phyloP scores from a whole-genome alignment of 1,140 invertebrate species.

The Sitodiplosis mosellana region DNA sequence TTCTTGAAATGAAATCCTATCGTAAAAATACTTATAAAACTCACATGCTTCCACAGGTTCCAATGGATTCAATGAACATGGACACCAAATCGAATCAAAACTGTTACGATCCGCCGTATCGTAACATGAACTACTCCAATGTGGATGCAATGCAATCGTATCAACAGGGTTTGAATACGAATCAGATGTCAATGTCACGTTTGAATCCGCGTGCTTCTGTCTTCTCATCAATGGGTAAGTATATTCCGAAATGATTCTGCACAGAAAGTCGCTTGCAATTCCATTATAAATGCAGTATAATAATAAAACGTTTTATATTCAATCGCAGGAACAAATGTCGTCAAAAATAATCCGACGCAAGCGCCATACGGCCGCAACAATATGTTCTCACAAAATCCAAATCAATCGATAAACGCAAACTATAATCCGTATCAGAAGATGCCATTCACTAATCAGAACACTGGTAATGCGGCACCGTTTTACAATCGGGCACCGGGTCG shows the following conservation, averaged over 20 bases:
- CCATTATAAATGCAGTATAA: too few species aligned
- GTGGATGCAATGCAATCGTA: not conserved
- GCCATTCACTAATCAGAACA: not conserved
- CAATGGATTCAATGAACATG: not conserved
- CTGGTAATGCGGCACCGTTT: not conserved
- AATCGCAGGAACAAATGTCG: slow-evolving; percentile 7
- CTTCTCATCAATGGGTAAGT: slow-evolving; percentile 28
- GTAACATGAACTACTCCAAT: too few species aligned
- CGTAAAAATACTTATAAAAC: slow-evolving; percentile 9
- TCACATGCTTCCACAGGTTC: slow-evolving; percentile 13
- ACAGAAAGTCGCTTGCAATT: too few species aligned
- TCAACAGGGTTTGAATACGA: slow-evolving; percentile 13
- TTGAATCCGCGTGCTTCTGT: slow-evolving; percentile 65
- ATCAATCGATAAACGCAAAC: slow-evolving; percentile 6
- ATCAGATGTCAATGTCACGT: slow-evolving; percentile 39
- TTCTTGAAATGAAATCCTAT: too few species aligned
- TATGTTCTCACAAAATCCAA: slow-evolving; percentile 2
- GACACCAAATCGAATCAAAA: too few species aligned
- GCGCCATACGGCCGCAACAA: slow-evolving; percentile 3
- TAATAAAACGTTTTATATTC: too few species aligned
- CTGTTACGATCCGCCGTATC: too few species aligned
- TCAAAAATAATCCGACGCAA: slow-evolving; percentile 2
- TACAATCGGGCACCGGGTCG: slow-evolving; percentile 6
- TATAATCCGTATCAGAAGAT: slow-evolving; percentile 2
- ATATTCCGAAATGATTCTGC: too few species aligned